A percentile compares a stretch with the other conserved stretches of the same genome.
Evolutionary conservation across 1,140 invertebrate genomes (phyloP).

Genomic region (Drosophila simulans): DNA sequence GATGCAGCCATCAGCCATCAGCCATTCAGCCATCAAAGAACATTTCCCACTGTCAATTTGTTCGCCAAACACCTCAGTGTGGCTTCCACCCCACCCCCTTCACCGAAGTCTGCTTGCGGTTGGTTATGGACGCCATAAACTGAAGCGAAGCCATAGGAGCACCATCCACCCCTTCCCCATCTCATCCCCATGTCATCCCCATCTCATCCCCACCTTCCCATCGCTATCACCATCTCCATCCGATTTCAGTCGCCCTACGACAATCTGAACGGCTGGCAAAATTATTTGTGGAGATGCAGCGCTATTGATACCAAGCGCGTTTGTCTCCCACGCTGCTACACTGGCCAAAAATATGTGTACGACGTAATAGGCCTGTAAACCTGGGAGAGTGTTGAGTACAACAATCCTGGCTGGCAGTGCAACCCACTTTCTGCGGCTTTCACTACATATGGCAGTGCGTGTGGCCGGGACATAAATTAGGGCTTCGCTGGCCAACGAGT

Average conservation of each 20-base stretch:
- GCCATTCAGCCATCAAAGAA: conserved; percentile 29
- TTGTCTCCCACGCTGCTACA: conserved; percentile 6
- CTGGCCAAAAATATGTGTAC: background rate
- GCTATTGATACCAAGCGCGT: conserved; percentile 29
- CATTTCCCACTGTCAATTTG: conserved; percentile 40
- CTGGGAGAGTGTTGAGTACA: too few relatives aligned
- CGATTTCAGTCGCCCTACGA: conserved; percentile 1
- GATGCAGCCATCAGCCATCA: conserved; percentile 10
- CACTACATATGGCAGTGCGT: conserved; percentile 39
- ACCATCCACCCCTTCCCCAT: background rate
- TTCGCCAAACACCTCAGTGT: conserved; percentile 27
- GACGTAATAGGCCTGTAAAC: too few relatives aligned
- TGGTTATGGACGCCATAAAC: conserved; percentile 48
- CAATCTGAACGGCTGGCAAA: conserved; percentile 36
- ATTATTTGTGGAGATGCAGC: conserved; percentile 35
- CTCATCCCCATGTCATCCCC: background rate
- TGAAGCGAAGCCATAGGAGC: conserved; percentile 40
- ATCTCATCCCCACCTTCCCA: background rate
- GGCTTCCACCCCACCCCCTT: background rate
- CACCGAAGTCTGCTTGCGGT: conserved; percentile 16
- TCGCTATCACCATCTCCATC: background rate
- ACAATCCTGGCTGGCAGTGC: conserved; percentile 1
- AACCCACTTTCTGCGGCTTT: background rate
- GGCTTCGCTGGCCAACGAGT: conserved; percentile 42
- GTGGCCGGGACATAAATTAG: conserved; percentile 67